Percentiles rank a stretch among this genome's conserved stretches.
Evolutionary conservation across 2,797 vertebrate genomes (phyloP).

Genomic region (Loriculus beryllinus): DNA sequence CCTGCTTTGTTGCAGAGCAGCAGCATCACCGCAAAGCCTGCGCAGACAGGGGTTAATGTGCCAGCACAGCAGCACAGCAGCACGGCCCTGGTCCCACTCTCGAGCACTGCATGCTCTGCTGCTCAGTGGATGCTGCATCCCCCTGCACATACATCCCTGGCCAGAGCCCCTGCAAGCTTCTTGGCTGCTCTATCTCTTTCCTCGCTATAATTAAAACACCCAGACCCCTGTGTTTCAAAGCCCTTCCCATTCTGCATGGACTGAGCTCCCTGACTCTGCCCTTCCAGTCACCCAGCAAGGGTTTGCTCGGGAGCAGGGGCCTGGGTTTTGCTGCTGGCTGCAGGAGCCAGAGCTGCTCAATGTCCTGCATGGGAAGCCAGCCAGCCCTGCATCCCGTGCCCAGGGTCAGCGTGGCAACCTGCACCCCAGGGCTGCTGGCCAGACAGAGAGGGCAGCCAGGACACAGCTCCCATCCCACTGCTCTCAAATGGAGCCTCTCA

Average conservation of each 20-base stretch:
- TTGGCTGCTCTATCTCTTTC: not conserved
- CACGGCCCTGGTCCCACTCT: not conserved
- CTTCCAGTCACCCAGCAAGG: not conserved
- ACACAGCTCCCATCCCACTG: not conserved
- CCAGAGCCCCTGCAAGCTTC: not conserved
- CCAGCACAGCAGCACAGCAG: accelerated
- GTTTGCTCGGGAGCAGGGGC: not conserved
- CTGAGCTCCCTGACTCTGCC: not conserved
- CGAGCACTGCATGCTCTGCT: not conserved
- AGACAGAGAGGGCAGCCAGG: not conserved
- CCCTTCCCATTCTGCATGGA: not conserved
- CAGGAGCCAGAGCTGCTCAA: not conserved
- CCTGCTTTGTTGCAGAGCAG: not conserved
- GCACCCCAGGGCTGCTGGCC: not conserved
- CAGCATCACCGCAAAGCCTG: not conserved
- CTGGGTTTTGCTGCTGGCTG: not conserved
- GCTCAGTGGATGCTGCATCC: not conserved
- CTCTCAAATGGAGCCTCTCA: not conserved
- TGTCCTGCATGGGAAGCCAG: not conserved
- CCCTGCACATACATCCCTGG: accelerated
- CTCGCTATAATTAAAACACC: not conserved
- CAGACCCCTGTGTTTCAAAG: not conserved
- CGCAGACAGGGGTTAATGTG: accelerated
- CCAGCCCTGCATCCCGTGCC: not conserved
- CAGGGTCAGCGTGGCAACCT: accelerated